A percentile compares a stretch with the other conserved stretches of the same genome.
phyloP scores from a whole-genome alignment of 2,797 vertebrate genomes.

The Phataginus tricuspis region DNA sequence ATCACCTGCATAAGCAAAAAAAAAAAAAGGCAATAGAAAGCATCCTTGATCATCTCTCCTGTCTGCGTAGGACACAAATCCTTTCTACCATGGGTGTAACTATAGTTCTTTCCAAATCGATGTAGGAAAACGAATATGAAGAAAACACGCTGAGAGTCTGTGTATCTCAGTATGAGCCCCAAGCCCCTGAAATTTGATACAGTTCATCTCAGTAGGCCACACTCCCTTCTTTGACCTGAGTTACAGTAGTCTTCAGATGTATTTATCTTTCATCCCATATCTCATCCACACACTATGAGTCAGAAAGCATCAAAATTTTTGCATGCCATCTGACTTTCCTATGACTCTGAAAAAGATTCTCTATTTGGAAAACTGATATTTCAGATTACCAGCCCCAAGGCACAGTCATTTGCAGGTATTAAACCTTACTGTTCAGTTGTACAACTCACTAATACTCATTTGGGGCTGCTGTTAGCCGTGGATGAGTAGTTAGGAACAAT shows the following conservation, averaged over 20 bases:
- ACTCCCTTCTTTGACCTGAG: not conserved
- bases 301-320: not conserved
- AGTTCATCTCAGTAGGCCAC: not conserved
- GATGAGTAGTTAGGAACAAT: not conserved
- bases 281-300: not conserved
- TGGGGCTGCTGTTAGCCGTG: not conserved
- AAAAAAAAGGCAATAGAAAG: not conserved
- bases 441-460: not conserved
- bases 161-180: not conserved
- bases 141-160: not conserved
- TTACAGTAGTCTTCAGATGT: not conserved
- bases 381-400: not conserved
- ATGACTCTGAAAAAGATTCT: not conserved
- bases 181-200: not conserved
- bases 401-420: not conserved
- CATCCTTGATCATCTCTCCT: not conserved
- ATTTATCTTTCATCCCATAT: not conserved
- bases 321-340: not conserved
- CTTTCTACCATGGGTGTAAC: not conserved
- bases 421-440: not conserved
- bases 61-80: not conserved
- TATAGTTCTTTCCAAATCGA: not conserved
- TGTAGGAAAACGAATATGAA: not conserved
- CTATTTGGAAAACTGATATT: not conserved
- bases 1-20: conserved; percentile 65